A percentile compares a stretch with the other conserved stretches of the same genome.
Conservation (phyloP, 2,797 vertebrate species). For the Cryptoprocta ferox region DNA sequence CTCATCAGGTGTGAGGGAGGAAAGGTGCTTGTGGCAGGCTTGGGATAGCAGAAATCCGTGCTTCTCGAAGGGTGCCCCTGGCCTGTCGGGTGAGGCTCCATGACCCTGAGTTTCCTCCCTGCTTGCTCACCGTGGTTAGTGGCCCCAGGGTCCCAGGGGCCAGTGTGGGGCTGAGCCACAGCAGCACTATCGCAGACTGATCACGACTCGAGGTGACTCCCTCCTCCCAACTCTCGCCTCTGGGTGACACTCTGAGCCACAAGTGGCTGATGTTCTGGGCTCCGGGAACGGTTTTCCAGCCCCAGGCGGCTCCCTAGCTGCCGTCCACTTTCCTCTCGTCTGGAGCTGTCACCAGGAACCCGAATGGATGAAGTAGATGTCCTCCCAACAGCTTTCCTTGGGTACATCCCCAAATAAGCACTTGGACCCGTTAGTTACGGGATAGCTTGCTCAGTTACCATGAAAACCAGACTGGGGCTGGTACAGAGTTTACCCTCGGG, state of each 20-base stretch:
- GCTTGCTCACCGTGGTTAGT: background rate
- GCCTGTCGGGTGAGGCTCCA: background rate
- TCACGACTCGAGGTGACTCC: background rate
- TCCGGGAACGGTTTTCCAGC: background rate
- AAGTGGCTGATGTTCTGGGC: background rate
- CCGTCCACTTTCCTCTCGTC: background rate
- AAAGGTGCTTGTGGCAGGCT: background rate
- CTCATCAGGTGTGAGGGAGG: background rate
- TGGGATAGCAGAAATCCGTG: too few relatives aligned
- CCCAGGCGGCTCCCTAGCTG: background rate
- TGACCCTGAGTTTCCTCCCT: accelerated
- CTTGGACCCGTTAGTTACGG: background rate
- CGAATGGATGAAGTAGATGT: background rate
- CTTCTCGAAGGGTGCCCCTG: background rate
- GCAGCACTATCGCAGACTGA: background rate
- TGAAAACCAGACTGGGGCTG: background rate
- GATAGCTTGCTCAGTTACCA: background rate
- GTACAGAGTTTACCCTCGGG: background rate
- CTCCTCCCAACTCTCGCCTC: background rate
- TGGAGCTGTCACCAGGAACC: background rate
- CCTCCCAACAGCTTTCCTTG: background rate
- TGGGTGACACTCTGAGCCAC: background rate
- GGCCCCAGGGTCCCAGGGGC: background rate
- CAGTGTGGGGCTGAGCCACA: background rate
- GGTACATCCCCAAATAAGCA: background rate